These are phyloP conservation scores for Blastobasis lacticolella DNA, from an alignment of 2,888 invertebrate species.

Conservation along the genomic window DNA sequence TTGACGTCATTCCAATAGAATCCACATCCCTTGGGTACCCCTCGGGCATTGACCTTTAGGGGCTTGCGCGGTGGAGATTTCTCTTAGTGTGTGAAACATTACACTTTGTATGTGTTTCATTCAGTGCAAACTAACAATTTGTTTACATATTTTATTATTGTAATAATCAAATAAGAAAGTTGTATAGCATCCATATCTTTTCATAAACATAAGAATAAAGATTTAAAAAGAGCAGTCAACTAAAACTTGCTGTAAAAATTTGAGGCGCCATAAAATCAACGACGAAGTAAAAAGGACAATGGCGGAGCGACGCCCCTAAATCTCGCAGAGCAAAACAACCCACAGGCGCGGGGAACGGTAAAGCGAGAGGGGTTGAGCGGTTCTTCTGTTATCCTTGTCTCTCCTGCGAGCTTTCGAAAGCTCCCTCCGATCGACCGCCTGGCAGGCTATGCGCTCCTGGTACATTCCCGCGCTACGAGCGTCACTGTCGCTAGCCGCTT, in stretches of 20 bases:
- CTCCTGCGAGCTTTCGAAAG: constrained; percentile 53
- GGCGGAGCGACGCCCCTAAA: constrained; percentile 24
- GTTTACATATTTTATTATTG: no score
- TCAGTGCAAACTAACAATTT: no score
- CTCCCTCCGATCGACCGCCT: constrained; percentile 35
- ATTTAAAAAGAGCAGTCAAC: no score
- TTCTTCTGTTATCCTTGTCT: constrained; percentile 39
- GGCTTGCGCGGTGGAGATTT: constrained; percentile 15
- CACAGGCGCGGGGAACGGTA: constrained; percentile 20
- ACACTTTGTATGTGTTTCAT: no score
- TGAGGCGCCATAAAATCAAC: no score
- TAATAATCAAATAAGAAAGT: no score
- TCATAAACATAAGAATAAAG: no score
- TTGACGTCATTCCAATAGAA: constrained; percentile 75
- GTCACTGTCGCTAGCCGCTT: constrained; percentile 72
- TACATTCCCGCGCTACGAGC: constrained; percentile 66
- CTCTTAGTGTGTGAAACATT: background rate
- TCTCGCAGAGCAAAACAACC: constrained; percentile 14
- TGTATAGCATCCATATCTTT: no score
- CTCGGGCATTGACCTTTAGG: constrained; percentile 37
- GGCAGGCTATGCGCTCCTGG: constrained; percentile 42
- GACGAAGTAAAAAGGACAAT: background rate
- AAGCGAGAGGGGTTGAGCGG: constrained; percentile 30
- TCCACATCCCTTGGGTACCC: constrained; percentile 68
- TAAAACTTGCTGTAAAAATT: no score